Evolutionary conservation across 2,888 invertebrate species (phyloP), one percentile per base, ranked within the genome.

Genomic region (Drosophila putrida): DNA sequence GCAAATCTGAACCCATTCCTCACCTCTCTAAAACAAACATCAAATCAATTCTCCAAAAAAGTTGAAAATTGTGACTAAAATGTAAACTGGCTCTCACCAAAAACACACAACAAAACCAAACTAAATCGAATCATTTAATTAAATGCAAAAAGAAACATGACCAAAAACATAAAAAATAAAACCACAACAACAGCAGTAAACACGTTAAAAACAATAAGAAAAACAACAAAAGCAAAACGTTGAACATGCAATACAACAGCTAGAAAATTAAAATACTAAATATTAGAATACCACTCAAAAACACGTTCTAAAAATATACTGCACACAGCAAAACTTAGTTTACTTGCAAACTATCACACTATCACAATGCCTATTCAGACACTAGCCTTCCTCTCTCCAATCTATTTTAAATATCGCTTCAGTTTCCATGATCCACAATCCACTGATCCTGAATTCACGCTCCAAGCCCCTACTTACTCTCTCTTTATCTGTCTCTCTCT

Each of bases 221-320:
- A 50, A 49, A 54, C n/a, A 46, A 11, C 43, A 61, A 44, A 15
- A 50, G 46, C 54, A 57, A 73, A 63, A 70, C 49, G 69, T 69
- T 63, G 54, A 79, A 63, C 76, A 41, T 33, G n/a, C 49, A 39
- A 31, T 13, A 54, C 61, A 62, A 65, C 63, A 72, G 71, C 63
- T 71, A 79, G 66, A 47, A 61, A 68, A 59, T 47, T 31, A 58
- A 54, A 57, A 47, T 36, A 28, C 53, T 54, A 43, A 54, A 6
- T 54, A 66, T 60, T 75, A 84, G 81, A 53, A 43, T 27, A 66
- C 58, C 70, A 77, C 68, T 51, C 39, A n/a, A 65, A 57, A 57
- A 63, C 39, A 13, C 53, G 47, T 49, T 47, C 51, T 38, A 27
- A 44, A 44, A 65, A 64, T 43, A 68, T 59, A 53, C 66, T 60